Percentiles rank a stretch among this genome's conserved stretches.
These are phyloP conservation scores for Barypeithes pellucidus DNA, from an alignment of 2,888 invertebrate species.

Conservation along the genomic window DNA sequence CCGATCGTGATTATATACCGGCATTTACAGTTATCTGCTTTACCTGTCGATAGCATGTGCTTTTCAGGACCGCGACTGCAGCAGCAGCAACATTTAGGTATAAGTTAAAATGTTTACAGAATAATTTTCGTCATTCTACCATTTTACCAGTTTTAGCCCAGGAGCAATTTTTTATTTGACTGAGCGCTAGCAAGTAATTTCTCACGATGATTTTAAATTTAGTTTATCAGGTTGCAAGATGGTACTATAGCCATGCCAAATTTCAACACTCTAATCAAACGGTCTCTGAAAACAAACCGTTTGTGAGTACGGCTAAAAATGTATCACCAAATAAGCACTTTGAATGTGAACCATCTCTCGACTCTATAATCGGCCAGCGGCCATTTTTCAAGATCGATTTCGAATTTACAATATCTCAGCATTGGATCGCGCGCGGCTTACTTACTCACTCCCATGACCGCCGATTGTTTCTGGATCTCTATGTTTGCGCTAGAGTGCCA, in stretches of 20 bases:
- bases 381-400: conserved; percentile 45
- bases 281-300: too few species aligned
- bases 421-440: conserved; percentile 52
- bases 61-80: conserved; percentile 46
- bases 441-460: conserved; percentile 54
- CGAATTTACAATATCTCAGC: conserved; percentile 45
- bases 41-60: conserved; percentile 58
- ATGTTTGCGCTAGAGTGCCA: conserved; percentile 47
- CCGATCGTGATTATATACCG: conserved; percentile 66
- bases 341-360: conserved; percentile 8
- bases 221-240: too few species aligned
- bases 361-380: conserved; percentile 20
- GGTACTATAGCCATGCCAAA: too few species aligned
- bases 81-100: conserved; percentile 19
- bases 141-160: too few species aligned
- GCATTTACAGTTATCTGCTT: conserved; percentile 65
- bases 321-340: neutral
- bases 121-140: too few species aligned
- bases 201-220: too few species aligned
- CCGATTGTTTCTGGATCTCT: conserved; percentile 52
- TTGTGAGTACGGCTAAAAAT: too few species aligned
- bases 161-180: too few species aligned
- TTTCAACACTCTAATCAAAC: too few species aligned
- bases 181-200: too few species aligned
- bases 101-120: neutral